A percentile compares a stretch with the other conserved stretches of the same genome.
These are phyloP conservation scores for Dryomyza anilis DNA, from an alignment of 2,888 invertebrate species.

Conservation along the genomic window DNA sequence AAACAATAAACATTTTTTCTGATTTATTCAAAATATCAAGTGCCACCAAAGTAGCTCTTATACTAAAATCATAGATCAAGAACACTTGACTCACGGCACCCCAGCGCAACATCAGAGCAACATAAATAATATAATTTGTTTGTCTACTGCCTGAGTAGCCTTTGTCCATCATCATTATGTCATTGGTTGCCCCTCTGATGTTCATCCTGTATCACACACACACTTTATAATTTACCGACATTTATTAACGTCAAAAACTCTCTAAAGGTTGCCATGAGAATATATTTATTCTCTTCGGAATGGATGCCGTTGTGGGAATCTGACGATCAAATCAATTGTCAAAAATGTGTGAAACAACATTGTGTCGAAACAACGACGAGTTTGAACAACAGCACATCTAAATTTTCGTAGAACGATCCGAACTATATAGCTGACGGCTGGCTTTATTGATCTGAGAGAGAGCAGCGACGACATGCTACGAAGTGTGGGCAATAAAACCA, in stretches of 20 bases:
- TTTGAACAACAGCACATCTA: not conserved
- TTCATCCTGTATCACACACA: not conserved
- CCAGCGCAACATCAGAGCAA: no score
- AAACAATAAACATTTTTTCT: no score
- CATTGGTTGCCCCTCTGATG: slow-evolving; percentile 19
- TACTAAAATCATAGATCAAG: not conserved
- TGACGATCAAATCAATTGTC: slow-evolving; percentile 33
- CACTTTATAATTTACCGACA: slow-evolving; percentile 18
- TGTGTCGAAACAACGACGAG: slow-evolving; percentile 15
- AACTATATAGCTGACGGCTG: not conserved
- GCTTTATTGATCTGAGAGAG: not conserved
- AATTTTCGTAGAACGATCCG: not conserved
- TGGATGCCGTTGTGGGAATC: no score
- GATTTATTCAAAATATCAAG: slow-evolving; percentile 1
- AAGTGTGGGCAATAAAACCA: slow-evolving; percentile 15
- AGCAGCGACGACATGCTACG: not conserved
- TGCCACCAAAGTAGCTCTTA: not conserved
- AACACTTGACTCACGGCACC: not conserved
- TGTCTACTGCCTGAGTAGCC: slow-evolving; percentile 20
- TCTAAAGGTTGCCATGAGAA: slow-evolving; percentile 12
- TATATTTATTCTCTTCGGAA: slow-evolving; percentile 12
- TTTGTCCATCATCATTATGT: slow-evolving; percentile 38
- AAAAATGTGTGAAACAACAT: slow-evolving; percentile 36
- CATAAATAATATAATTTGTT: no score
- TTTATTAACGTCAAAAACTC: slow-evolving; percentile 56